Conservation (phyloP, 2,797 vertebrate genomes). For the Lithobates pipiens region DNA sequence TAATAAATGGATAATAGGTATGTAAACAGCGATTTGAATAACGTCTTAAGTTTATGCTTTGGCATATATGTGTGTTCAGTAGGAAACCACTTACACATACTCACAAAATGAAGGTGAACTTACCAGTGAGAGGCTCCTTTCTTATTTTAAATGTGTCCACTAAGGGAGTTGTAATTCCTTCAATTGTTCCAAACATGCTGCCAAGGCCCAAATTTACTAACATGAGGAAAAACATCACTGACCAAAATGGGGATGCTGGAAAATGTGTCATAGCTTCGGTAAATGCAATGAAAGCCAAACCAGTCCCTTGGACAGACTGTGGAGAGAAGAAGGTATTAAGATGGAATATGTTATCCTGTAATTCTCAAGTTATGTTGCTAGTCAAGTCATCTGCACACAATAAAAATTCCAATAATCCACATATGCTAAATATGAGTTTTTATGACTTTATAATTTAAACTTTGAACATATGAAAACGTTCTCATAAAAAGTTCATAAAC, state of each 20-base stretch:
- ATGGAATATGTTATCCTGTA: neutral
- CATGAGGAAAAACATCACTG: constrained; percentile 99
- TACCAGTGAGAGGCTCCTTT: constrained; percentile 94
- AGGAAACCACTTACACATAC: neutral
- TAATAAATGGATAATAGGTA: neutral
- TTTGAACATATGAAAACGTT: no score
- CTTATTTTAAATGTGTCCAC: constrained; percentile 95
- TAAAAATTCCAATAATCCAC: no score
- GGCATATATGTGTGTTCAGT: neutral
- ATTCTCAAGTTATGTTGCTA: no score
- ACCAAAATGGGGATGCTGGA: constrained; percentile 97
- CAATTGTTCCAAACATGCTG: constrained; percentile 98
- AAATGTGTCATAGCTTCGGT: constrained; percentile 99
- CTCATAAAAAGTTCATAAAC: no score
- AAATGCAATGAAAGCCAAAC: constrained; percentile 97
- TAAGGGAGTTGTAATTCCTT: constrained; percentile 94
- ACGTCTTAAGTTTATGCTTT: neutral
- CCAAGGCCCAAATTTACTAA: constrained; percentile 93
- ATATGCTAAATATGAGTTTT: no score
- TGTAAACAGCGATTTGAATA: neutral
- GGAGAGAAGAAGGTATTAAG: constrained; percentile 20
- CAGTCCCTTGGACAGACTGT: constrained; percentile 95
- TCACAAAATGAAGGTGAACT: constrained; percentile 62
- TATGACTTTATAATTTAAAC: no score
- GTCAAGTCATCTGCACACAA: no score